Base-by-base conservation (phyloP, 2,113 vertebrate genomes). In the Penelope pileata region DNA sequence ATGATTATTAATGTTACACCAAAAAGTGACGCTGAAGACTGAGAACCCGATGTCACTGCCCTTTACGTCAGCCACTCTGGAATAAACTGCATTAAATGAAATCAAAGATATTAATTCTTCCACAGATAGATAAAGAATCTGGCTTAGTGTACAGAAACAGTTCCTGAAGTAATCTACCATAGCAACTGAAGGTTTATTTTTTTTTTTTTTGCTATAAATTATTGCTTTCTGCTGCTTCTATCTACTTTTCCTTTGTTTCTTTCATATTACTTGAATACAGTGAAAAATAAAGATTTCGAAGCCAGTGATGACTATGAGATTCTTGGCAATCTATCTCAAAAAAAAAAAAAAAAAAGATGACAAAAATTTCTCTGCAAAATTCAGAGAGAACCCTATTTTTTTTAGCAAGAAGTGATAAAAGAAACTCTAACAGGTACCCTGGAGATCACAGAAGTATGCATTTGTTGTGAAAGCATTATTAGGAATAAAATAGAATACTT, bases 181-280 rank as follows among this genome's bases (percentile, higher is more conserved):
- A 91, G 76, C 77, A 94, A 95, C 62, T 77, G 42, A 23, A 68
- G 53, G 26, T 32, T 96, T 12, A 8, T 51, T 50, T 26, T 12
- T 15, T 51, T 50, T 26, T 50, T 48, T 95, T 93, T 91, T 83
- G 29, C 58, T 73, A 48, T 59, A 83, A 34, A 58, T 86, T 80
- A 88, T 91, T 94, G 34, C 50, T 85, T 86, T 95, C 48, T 66
- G 40, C 32, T 59, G 70, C 34, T 58, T 10, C 45, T 42, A 43
- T 83, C 96, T 90, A 75, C n/a, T 68, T 82, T 51, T 79, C n/a
- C 9, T 83, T 92, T 80, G 24, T 86, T 82, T 86, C 7, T 72
- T 91, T 96, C 18, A 5, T 10, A 17, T 5, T 76, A 43, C 2
- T 17, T 30, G 14, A 42, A 45, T 27, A 68, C 9, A 69, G 12